Evolutionary conservation across 2,888 invertebrate genomes (phyloP).

Genomic region (Dolichopus griseipennis): DNA sequence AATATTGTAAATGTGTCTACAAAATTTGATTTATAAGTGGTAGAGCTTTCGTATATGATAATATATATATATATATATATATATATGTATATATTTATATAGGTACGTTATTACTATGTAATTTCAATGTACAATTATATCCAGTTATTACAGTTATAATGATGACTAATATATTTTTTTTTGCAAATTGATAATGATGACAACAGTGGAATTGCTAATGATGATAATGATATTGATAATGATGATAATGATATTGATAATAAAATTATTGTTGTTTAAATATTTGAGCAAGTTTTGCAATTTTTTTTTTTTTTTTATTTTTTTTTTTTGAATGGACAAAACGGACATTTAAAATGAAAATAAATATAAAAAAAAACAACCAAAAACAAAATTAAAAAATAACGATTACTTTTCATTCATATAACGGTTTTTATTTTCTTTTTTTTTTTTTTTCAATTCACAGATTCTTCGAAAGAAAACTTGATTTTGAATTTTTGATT

Average conservation of each 20-base stretch:
- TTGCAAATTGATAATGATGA: background rate
- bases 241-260: too few relatives aligned
- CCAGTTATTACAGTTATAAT: background rate
- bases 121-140: too few relatives aligned
- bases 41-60: background rate
- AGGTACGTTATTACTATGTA: too few relatives aligned
- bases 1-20: background rate
- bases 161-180: too few relatives aligned
- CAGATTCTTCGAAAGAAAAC: background rate
- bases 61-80: too few relatives aligned
- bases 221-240: background rate
- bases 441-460: background rate
- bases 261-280: too few relatives aligned
- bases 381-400: background rate
- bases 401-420: background rate
- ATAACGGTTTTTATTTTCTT: background rate
- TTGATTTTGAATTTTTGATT: background rate
- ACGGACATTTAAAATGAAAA: background rate
- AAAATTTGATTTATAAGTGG: background rate
- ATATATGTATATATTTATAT: too few relatives aligned
- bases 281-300: too few relatives aligned
- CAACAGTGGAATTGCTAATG: background rate
- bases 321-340: slow-evolving; percentile 1
- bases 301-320: too few relatives aligned
- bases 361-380: background rate